Evolutionary conservation across 2,797 vertebrate genomes (phyloP), one percentile per base, ranked within the genome.

Genomic region (Acanthurus leucopareius): DNA sequence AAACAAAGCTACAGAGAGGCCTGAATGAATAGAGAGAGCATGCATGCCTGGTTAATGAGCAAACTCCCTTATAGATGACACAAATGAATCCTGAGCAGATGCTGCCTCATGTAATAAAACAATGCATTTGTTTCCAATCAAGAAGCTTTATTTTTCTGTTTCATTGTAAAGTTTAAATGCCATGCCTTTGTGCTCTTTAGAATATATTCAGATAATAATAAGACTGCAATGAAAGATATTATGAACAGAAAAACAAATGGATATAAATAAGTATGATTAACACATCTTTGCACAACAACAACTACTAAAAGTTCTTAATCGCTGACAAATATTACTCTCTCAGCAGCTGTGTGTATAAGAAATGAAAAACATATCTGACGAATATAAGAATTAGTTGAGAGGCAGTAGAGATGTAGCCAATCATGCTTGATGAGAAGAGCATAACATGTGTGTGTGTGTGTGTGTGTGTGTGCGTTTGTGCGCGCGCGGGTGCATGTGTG

Each of bases 1-100:
- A 66, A 61, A 81, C 9, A 1, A 16, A 54, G 67, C 68, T 40
- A 60, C 45, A 5, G 10, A 72, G 63, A 78, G 73, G 58, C 52
- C 32, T 14, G 65, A n/a, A 58, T 59, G 48, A 71, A 73, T 42
- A 25, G 4, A 69, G 44, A 32, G 65, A 66, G 67, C 69, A 54
- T 65, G 80, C 64, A 48, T 63, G 52, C 38, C 69, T 73, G 15
- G 71, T 73, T 86, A 85, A 83, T 79, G 32, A 65, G 35, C 71
- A 57, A 80, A 77, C 59, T 69, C 69, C 74, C 25, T 54, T 2
- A 20, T 28, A 73, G 48, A 69, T 70, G 38, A 66, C 28, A 73
- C 38, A 7, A 78, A 84, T 79, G 56, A 72, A 80, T 80, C 60
- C 62, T 72, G 67, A 90, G 61, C 79, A 85, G 78, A 85, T 85